A percentile compares a stretch with the other conserved stretches of the same genome.
Conservation (phyloP, 2,888 invertebrate species). For the Tachina lurida region DNA sequence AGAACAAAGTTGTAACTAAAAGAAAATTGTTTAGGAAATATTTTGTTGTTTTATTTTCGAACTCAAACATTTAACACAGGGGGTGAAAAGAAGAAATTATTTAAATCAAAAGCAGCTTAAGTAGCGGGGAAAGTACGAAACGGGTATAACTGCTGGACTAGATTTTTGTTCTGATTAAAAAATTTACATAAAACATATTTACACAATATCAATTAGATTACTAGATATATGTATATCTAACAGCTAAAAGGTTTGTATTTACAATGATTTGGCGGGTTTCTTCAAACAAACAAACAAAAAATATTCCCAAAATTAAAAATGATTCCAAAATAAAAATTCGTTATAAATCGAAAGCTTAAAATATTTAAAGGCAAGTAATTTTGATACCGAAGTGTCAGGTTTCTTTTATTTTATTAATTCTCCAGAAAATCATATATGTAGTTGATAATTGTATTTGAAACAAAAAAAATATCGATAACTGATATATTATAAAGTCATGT, state of each 20-base stretch:
- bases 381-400: no score
- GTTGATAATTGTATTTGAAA: not conserved
- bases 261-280: slow-evolving; percentile 9
- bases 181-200: slow-evolving; percentile 53
- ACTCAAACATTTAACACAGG: slow-evolving; percentile 52
- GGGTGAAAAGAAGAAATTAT: slow-evolving; percentile 39
- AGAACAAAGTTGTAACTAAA: slow-evolving; percentile 49
- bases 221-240: slow-evolving; percentile 30
- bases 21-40: slow-evolving; percentile 14
- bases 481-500: not conserved
- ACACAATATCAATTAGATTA: slow-evolving; percentile 49
- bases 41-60: not conserved
- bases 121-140: slow-evolving; percentile 31
- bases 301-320: slow-evolving; percentile 6
- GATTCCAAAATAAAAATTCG: slow-evolving; percentile 15
- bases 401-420: no score
- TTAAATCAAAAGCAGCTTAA: slow-evolving; percentile 42
- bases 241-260: not conserved
- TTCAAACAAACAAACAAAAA: not conserved
- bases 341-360: no score
- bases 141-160: slow-evolving; percentile 33
- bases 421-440: not conserved
- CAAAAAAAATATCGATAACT: not conserved
- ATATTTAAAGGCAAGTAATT: no score
- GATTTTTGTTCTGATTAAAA: slow-evolving; percentile 1